These are phyloP conservation scores for Protobothrops flavoviridis DNA, from an alignment of 2,113 vertebrate genomes.

Conservation along the genomic window DNA sequence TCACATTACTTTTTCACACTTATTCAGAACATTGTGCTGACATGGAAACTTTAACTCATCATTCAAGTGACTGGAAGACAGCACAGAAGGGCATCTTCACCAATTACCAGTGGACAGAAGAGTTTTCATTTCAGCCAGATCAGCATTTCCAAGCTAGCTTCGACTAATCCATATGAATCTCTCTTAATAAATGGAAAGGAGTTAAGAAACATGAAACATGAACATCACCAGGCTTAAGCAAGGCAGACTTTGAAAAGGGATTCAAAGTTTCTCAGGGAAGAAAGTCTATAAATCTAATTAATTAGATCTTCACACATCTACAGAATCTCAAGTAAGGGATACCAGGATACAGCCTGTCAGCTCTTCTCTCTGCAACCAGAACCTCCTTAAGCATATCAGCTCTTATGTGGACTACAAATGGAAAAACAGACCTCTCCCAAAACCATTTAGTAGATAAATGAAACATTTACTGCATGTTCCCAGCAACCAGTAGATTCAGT, in stretches of 20 bases:
- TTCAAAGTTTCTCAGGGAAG: conserved; percentile 66
- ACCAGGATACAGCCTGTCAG: conserved; percentile 39
- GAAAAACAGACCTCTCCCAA: not conserved
- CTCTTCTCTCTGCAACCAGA: conserved; percentile 31
- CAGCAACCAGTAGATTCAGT: not conserved
- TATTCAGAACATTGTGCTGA: conserved; percentile 8
- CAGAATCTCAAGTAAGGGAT: conserved; percentile 54
- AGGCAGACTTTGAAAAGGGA: conserved; percentile 59
- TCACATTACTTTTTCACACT: not conserved
- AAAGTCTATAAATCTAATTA: conserved; percentile 64
- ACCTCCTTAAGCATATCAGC: not conserved
- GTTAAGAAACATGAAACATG: conserved; percentile 55
- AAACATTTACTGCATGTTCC: not conserved
- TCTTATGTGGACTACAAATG: not conserved
- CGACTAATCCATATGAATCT: conserved; percentile 41
- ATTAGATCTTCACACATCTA: conserved; percentile 58
- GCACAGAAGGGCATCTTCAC: not conserved
- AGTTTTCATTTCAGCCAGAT: conserved; percentile 34
- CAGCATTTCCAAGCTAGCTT: conserved; percentile 31
- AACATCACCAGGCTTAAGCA: conserved; percentile 43
- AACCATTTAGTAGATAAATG: not conserved
- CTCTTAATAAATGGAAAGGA: conserved; percentile 37
- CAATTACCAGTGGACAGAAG: not conserved
- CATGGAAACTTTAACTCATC: not conserved
- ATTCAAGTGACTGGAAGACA: not conserved